Base-by-base conservation (phyloP, 64 coral and sea anemone genomes). In the Montipora efflorescens region DNA sequence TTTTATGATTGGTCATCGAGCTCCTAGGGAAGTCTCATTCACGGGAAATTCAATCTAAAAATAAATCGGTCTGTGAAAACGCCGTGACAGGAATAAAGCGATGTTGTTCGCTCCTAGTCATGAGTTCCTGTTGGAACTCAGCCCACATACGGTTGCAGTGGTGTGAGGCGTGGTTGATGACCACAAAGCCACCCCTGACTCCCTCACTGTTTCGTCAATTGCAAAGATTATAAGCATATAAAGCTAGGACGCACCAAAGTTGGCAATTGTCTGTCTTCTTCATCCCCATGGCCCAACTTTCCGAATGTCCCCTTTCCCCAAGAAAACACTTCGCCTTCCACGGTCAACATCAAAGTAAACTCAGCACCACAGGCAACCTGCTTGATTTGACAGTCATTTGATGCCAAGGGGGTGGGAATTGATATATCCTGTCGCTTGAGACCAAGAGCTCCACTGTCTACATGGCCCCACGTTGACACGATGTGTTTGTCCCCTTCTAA, bases 281-380 rank as follows among this genome's bases (percentile, higher is more conserved):
- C 59, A 82, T 94, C 81, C 64, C 88, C 95, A 70, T 96, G 92
- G 48, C 95, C 95, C 13, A 96, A 82, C 36, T 90, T 91, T 67
- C 92, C 92, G 64, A 79, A 91, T 14, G 92, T 45, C 1, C 91
- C 81, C 19, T 80, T 75, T 48, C 95, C 95, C 77, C 87, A 90
- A 58, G 95, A 96, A 64, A 62, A 96, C 8, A 96, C 95, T 8
- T 74, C 48, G 1, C 88, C 95, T 18, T 90, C 81, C 52, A 47
- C 80, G 58, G 66, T 87, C 49, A 96, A 75, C n/a, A 96, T 87
- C 67, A 96, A 79, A 22, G 88, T 86, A 22, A 96, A 96, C 21
- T 93, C 75, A 47, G 90, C 10, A 13, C 95, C 95, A 90, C 95
- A 96, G 5, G 91, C 62, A 4, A 96, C 91, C 23, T 96, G 87